A percentile compares a stretch with the other conserved stretches of the same genome.
Conservation (phyloP, 2,888 invertebrate genomes). For the Digitonthophagus gazella region DNA sequence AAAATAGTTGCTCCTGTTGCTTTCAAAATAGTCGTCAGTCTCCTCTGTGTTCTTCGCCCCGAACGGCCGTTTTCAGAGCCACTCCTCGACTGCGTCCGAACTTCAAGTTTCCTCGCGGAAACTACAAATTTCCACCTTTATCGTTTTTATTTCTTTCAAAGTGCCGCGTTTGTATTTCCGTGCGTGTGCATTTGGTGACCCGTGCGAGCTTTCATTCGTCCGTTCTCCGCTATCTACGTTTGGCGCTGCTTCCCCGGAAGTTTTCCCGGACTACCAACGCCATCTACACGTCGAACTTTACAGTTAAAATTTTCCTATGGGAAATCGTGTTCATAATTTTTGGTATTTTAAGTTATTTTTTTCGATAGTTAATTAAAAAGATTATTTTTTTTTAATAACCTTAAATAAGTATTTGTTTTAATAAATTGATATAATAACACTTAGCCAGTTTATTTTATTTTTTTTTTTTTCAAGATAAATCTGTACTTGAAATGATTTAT, state of each 20-base stretch:
- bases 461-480: background rate
- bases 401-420: no score
- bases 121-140: background rate
- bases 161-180: no score
- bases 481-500: background rate
- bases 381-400: background rate
- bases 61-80: constrained; percentile 16
- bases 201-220: no score
- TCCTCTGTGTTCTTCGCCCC: constrained; percentile 25
- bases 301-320: background rate
- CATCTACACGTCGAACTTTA: background rate
- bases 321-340: no score
- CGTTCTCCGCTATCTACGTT: no score
- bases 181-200: no score
- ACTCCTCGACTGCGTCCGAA: background rate
- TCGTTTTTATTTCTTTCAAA: background rate
- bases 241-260: no score
- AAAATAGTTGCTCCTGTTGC: constrained; percentile 30
- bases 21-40: constrained; percentile 30
- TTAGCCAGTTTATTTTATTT: background rate
- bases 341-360: no score
- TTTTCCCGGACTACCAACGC: background rate
- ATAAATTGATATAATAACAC: no score
- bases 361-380: no score
- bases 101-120: background rate